Conservation (phyloP, 2,888 invertebrate species). For the Mesodorylaimus sp. region DNA sequence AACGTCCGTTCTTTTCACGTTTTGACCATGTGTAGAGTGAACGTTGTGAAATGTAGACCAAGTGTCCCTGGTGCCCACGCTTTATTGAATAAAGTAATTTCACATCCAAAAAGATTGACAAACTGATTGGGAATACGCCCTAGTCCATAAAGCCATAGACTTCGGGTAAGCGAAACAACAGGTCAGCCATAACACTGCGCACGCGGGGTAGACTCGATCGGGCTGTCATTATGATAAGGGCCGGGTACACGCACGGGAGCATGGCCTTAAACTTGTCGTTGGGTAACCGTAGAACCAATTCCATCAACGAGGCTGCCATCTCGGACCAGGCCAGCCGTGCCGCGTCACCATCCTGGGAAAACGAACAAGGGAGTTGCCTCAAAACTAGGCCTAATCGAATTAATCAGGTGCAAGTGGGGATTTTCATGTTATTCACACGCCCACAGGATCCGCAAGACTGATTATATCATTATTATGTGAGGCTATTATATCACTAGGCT, state of each 20-base stretch:
- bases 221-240: not conserved
- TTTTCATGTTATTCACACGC: too few species aligned
- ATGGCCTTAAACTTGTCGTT: constrained; percentile 33
- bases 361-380: constrained; percentile 5
- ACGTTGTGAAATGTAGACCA: too few species aligned
- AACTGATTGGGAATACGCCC: not conserved
- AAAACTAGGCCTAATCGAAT: not conserved
- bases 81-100: too few species aligned
- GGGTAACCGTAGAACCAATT: constrained; percentile 40
- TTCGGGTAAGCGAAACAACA: constrained; percentile 22
- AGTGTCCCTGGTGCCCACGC: too few species aligned
- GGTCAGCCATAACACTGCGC: constrained; percentile 27
- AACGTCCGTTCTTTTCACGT: too few species aligned
- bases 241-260: constrained; percentile 23
- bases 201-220: constrained; percentile 26
- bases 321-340: constrained; percentile 65
- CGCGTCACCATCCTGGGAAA: constrained; percentile 57
- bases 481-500: too few species aligned
- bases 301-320: constrained; percentile 62
- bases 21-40: too few species aligned
- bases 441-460: too few species aligned
- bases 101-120: not conserved
- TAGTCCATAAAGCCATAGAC: not conserved
- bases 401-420: too few species aligned
- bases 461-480: too few species aligned